Conservation (phyloP, 2,113 vertebrate genomes). For the Lophotis ruficrista region DNA sequence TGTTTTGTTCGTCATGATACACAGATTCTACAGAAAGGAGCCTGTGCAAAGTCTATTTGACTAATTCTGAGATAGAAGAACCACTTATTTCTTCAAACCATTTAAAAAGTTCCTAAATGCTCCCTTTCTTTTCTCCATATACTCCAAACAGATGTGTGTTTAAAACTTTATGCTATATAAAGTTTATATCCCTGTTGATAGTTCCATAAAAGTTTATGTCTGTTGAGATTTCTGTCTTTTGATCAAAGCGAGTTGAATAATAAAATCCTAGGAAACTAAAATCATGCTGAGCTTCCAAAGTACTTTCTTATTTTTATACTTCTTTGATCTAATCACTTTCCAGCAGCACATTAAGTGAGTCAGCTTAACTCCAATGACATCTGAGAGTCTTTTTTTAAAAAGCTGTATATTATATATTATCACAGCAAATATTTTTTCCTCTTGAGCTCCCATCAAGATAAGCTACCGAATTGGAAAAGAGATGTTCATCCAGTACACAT, state of each 20-base stretch:
- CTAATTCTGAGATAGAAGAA: neutral
- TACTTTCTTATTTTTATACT: neutral
- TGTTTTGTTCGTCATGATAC: neutral
- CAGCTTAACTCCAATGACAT: neutral
- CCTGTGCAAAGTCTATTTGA: neutral
- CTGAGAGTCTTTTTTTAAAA: neutral
- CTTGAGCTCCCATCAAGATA: neutral
- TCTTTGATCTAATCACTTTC: neutral
- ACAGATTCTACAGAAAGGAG: neutral
- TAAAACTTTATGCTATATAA: neutral
- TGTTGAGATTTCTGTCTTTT: neutral
- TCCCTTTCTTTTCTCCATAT: neutral
- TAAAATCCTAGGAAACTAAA: neutral
- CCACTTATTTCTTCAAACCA: neutral
- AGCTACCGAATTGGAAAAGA: neutral
- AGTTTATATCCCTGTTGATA: neutral
- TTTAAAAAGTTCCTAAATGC: neutral
- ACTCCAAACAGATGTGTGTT: constrained; percentile 17
- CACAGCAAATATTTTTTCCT: neutral
- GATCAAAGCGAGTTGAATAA: neutral
- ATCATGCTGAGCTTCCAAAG: neutral
- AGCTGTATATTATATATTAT: neutral
- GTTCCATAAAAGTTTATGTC: neutral
- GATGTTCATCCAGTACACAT: neutral
- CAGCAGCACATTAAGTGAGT: neutral